phyloP scores from a whole-genome alignment of 2,797 vertebrate genomes.

The Rhinatrema bivittatum region DNA sequence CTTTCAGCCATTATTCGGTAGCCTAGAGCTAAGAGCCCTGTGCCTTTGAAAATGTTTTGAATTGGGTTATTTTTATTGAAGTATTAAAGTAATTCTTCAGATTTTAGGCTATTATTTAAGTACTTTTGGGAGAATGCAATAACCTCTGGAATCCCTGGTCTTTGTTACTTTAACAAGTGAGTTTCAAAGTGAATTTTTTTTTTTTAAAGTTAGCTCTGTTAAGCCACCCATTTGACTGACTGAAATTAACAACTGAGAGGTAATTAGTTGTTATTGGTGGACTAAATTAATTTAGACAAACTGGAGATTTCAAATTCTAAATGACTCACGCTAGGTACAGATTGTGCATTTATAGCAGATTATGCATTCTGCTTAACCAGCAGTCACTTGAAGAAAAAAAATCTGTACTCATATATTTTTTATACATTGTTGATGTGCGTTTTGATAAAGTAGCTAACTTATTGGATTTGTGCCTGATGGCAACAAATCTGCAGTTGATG shows the following conservation, averaged over 20 bases:
- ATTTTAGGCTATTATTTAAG: slow-evolving; percentile 92
- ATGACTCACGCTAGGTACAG: slow-evolving; percentile 21
- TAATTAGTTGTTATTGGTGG: slow-evolving; percentile 53
- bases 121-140: slow-evolving; percentile 72
- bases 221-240: slow-evolving; percentile 35
- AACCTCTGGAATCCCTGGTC: slow-evolving; percentile 58
- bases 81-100: slow-evolving; percentile 99
- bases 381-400: slow-evolving; percentile 12
- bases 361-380: slow-evolving; percentile 11
- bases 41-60: slow-evolving; percentile 92
- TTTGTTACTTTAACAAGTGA: slow-evolving; percentile 57
- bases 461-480: background rate
- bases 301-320: slow-evolving; percentile 22
- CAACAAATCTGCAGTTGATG: background rate
- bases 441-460: background rate
- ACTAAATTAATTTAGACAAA: slow-evolving; percentile 37
- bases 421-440: background rate
- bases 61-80: slow-evolving; percentile 98
- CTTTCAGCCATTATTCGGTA: slow-evolving; percentile 88
- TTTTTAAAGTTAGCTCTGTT: slow-evolving; percentile 44
- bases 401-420: slow-evolving; percentile 4
- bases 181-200: slow-evolving; percentile 53
- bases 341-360: too few species aligned
- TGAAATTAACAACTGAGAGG: slow-evolving; percentile 41
- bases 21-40: slow-evolving; percentile 85